A percentile compares a stretch with the other conserved stretches of the same genome.
These are phyloP conservation scores for Hyperoodon ampullatus DNA, from an alignment of 2,113 vertebrate species.

Conservation along the genomic window DNA sequence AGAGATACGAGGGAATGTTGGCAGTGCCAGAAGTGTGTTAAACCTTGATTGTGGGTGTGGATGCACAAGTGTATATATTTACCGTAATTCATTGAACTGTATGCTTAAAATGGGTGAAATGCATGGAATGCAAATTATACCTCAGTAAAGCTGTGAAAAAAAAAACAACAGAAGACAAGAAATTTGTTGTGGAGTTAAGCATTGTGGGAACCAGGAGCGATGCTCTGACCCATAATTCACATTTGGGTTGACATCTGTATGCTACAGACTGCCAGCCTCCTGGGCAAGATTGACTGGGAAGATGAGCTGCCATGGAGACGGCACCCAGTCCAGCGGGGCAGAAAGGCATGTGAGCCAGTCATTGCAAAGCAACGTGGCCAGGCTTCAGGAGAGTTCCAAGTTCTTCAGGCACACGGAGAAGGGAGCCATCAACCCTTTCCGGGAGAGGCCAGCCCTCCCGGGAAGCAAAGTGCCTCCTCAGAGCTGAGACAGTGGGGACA, in stretches of 20 bases:
- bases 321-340: accelerated
- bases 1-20: neutral
- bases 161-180: neutral
- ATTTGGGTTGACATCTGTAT: neutral
- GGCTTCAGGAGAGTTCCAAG: accelerated
- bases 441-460: neutral
- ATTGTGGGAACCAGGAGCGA: neutral
- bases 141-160: neutral
- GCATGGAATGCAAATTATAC: neutral
- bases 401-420: accelerated
- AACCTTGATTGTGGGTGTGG: accelerated
- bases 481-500: accelerated
- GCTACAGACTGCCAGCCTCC: neutral
- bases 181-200: neutral
- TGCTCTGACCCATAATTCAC: neutral
- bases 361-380: neutral
- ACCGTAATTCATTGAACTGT: accelerated
- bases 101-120: neutral
- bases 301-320: neutral
- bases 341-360: neutral
- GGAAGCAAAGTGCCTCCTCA: neutral
- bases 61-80: accelerated
- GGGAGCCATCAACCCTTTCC: neutral
- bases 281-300: neutral
- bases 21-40: neutral